These are phyloP conservation scores for Erebia aethiops DNA, from an alignment of 2,888 invertebrate genomes.

Conservation along the genomic window DNA sequence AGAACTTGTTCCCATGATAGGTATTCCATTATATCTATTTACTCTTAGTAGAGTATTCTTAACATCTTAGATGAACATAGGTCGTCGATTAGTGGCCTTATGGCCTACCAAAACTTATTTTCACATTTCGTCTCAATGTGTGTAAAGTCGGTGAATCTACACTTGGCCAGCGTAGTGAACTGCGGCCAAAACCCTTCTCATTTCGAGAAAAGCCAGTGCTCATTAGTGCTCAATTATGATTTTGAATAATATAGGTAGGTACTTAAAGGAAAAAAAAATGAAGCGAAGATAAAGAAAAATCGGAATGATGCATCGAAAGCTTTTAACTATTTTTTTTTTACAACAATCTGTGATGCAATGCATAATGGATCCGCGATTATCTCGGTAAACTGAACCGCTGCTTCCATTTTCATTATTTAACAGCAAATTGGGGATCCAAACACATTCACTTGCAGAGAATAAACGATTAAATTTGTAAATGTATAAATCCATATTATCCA, in stretches of 20 bases:
- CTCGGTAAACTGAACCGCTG: constrained; percentile 27
- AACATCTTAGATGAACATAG: too few species aligned
- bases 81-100: too few species aligned
- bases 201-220: too few species aligned
- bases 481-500: too few species aligned
- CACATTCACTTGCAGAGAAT: constrained; percentile 5
- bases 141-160: too few species aligned
- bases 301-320: background rate
- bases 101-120: too few species aligned
- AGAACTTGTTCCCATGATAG: too few species aligned
- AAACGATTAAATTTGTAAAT: background rate
- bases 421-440: constrained; percentile 18
- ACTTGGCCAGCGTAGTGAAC: too few species aligned
- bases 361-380: constrained; percentile 18
- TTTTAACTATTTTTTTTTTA: constrained; percentile 3
- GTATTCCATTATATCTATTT: too few species aligned
- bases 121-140: background rate
- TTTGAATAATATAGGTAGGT: background rate
- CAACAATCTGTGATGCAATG: constrained; percentile 8
- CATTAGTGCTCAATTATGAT: too few species aligned
- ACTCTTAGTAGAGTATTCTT: too few species aligned
- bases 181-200: too few species aligned
- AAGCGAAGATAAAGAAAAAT: background rate
- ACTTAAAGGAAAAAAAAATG: background rate
- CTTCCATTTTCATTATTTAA: constrained; percentile 24